Evolutionary conservation across 2,113 vertebrate species (phyloP).

Genomic region (Alouatta palliata): DNA sequence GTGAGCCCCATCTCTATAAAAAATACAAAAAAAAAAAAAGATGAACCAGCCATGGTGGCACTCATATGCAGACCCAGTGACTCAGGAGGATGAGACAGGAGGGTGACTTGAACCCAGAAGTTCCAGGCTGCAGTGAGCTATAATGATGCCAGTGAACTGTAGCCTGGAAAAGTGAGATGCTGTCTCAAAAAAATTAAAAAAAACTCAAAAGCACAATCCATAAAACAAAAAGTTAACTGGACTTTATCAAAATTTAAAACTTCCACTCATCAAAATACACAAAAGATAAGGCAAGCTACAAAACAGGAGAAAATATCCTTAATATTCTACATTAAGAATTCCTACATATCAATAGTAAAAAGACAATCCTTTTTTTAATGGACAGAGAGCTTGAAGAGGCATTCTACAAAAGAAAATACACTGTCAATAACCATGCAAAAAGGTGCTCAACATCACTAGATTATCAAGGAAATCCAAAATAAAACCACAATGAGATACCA

Average conservation of each 20-base stretch:
- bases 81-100: background rate
- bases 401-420: background rate
- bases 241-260: background rate
- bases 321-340: background rate
- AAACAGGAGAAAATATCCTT: background rate
- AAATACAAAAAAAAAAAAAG: background rate
- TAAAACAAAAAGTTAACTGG: background rate
- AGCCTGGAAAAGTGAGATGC: background rate
- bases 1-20: background rate
- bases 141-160: background rate
- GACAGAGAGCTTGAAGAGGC: background rate
- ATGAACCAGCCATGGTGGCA: background rate
- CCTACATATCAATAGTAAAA: background rate
- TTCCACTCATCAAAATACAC: background rate
- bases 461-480: background rate
- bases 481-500: background rate
- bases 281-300: background rate
- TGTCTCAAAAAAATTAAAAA: background rate
- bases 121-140: background rate
- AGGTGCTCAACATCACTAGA: background rate
- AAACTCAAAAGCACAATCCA: background rate
- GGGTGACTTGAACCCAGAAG: background rate
- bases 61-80: background rate
- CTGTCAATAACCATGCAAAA: background rate
- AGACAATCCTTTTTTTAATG: background rate